Evolutionary conservation across 2,797 vertebrate species (phyloP).

Genomic region (Gallirallus australis): DNA sequence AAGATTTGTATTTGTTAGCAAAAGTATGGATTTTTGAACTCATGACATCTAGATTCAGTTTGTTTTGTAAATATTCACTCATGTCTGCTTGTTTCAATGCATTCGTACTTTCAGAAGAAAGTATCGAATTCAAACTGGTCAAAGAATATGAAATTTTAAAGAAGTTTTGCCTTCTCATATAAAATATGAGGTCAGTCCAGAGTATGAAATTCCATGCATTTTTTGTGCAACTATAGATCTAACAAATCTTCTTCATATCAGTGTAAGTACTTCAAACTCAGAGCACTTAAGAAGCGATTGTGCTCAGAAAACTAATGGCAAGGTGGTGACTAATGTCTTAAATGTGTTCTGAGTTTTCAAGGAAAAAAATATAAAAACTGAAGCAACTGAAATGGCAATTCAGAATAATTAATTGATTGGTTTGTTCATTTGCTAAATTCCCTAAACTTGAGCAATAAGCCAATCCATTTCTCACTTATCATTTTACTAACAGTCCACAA

Average conservation of each 20-base stretch:
- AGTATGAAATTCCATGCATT: not conserved
- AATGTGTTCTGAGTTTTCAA: not conserved
- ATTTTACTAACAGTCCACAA: not conserved
- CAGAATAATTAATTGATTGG: no score
- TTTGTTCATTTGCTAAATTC: not conserved
- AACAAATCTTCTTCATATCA: not conserved
- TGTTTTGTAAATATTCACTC: not conserved
- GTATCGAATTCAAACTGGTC: not conserved
- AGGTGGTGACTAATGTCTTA: not conserved
- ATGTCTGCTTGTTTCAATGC: not conserved
- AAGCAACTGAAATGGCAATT: not conserved
- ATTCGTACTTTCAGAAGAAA: not conserved
- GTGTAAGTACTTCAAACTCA: not conserved
- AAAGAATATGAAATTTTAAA: not conserved
- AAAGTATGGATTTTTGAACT: slow-evolving; percentile 9
- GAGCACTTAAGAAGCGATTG: not conserved
- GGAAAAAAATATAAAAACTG: not conserved
- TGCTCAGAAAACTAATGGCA: not conserved
- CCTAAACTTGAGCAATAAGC: not conserved
- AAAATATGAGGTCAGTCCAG: not conserved
- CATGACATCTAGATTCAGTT: not conserved
- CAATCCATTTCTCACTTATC: not conserved
- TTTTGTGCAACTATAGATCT: not conserved
- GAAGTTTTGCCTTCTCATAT: not conserved
- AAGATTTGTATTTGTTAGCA: not conserved